Evolutionary conservation across 2,888 invertebrate genomes (phyloP), one percentile per base, ranked within the genome.

Genomic region (Calliphora vomitoria): DNA sequence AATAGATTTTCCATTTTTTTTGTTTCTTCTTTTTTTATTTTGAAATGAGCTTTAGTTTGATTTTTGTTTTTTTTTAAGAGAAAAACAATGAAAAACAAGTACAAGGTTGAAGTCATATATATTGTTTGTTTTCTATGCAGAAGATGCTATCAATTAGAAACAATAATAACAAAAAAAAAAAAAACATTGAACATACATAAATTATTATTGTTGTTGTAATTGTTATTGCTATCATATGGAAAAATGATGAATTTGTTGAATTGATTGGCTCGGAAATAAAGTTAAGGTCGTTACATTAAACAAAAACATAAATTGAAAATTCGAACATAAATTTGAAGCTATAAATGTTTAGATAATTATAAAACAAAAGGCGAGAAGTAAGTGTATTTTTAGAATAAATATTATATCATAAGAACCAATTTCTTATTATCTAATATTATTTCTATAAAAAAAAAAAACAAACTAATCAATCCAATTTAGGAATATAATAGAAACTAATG

Each of bases 31-130:
- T 75, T 62, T 15, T 38, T 64, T 53, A 76, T 44, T 69, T 80
- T 62, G 20, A 69, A 75, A 62, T 75, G 44, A 80, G 50, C 44
- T 82, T 83, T 83, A 71, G 82, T 83, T 83, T 82, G 60, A 60
- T 78, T 81, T 81, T 20, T 50, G 76, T 76, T 76, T 50, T 13
- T 13, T 8, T 50, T 55, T 66, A 25, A 62, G 8, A 55, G 41
- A 41, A 74, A 78, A 79, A 85, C 85, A 85, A 87, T 87, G 87
- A 75, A 85, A 87, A 87, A 87, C 87, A 87, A 87, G 87, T 87
- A 87, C 87, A 87, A 87, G 87, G 87, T 82, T 82, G 55, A 75
- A 78, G 58, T 66, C 53, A 83, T 78, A 82, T 53, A 83, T 86
- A 82, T 86, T 78, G 78, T 79, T 44, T 55, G 68, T 80, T 80